Conservation (phyloP, 2,888 invertebrate species). For the Callyntrura sp. region DNA sequence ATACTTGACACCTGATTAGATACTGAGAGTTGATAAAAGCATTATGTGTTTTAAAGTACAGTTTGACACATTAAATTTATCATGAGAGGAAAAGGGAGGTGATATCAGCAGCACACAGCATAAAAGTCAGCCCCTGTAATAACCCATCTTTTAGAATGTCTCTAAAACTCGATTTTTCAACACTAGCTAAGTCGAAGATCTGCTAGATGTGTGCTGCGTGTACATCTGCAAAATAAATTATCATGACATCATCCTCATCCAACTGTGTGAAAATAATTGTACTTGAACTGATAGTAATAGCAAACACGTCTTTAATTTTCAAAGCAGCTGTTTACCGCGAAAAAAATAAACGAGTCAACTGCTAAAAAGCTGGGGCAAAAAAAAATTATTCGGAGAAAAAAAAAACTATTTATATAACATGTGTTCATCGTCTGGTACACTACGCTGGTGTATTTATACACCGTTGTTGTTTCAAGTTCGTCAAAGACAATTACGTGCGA, state of each 20-base stretch:
- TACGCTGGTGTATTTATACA: no score
- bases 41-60: slow-evolving; percentile 50
- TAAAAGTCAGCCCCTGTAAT: neutral
- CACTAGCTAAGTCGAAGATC: no score
- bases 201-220: slow-evolving; percentile 18
- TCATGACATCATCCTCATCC: slow-evolving; percentile 11
- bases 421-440: no score
- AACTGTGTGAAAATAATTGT: neutral
- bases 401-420: no score
- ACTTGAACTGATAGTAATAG: slow-evolving; percentile 11
- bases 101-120: neutral
- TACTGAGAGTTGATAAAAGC: slow-evolving; percentile 65
- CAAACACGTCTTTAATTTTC: slow-evolving; percentile 46
- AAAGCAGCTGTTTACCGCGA: slow-evolving; percentile 21
- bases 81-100: neutral
- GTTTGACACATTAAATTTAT: slow-evolving; percentile 41
- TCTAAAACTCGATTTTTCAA: slow-evolving; percentile 25
- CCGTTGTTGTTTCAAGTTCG: no score
- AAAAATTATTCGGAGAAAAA: no score
- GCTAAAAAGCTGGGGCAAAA: no score
- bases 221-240: slow-evolving; percentile 49
- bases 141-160: neutral
- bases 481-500: no score
- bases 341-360: no score
- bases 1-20: slow-evolving; percentile 69